Evolutionary conservation across 2,888 invertebrate genomes (phyloP), one percentile per base, ranked within the genome.

Genomic region (Drosophila buzzatii): DNA sequence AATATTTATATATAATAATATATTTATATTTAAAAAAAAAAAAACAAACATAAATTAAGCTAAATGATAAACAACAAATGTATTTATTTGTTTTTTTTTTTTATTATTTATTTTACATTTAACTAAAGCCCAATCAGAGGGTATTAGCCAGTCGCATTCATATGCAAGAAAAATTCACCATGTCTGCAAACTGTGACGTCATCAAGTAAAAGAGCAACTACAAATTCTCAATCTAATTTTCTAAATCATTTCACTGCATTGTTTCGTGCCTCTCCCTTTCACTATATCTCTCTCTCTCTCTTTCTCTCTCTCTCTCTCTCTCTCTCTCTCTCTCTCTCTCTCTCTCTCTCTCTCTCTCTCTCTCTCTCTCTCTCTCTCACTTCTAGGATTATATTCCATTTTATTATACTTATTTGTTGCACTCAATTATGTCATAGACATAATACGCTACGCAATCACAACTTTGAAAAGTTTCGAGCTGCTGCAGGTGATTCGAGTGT

Each of bases 401-500:
- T 27, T 2, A 27, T 27, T 27, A 27, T 27, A 27, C 27, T 27
- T 27, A 37, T 37, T 39, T 39, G 37, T 39, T 39, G 42, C 20
- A 14, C 20, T 20, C 44, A 20, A 12, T 44, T 18, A 44, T 20
- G 20, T 3, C 10, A 41, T 42, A 18, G 3, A 5, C 10, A 44
- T 44, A 20, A 44, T 44, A 20, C 18, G 14, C 23, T 14, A 23
- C 10, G 3, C 20, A 23, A 14, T 45, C 23, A 23, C 14, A 3
- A 16, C 14, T 14, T n/a, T 31, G 49, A n/a, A n/a, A 27, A 18
- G n/a, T n/a, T 31, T 31, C 1, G n/a, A 2, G 27, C 27, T 10
- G n/a, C 27, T 27, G 56, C 33, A 58, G 58, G 58, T 27, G 58
- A 47, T 47, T 12, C 58, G 12, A 2, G n/a, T 47, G 58, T 37